Percentiles rank a stretch among this genome's conserved stretches.
Conservation (phyloP, 2,797 vertebrate genomes). For the Megalops cyprinoides region DNA sequence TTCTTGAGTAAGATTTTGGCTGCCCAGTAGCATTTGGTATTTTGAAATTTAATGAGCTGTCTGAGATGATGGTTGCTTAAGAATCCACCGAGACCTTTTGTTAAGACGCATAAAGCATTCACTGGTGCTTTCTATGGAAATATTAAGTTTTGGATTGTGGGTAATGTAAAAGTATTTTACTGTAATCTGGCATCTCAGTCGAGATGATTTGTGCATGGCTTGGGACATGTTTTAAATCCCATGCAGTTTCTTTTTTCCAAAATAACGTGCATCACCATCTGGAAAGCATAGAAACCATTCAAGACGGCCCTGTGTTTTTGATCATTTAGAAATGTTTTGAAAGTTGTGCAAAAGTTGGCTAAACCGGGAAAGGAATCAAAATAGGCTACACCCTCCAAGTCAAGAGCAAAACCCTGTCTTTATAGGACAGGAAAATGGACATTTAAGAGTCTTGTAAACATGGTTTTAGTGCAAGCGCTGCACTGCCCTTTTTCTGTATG, state of each 20-base stretch:
- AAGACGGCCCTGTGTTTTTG: conserved; percentile 30
- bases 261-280: conserved; percentile 58
- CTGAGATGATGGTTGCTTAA: not conserved
- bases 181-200: conserved; percentile 5
- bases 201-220: conserved; percentile 38
- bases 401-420: conserved; percentile 5
- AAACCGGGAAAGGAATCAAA: conserved; percentile 5
- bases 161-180: not conserved
- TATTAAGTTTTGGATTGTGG: not conserved
- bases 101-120: not conserved
- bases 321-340: conserved; percentile 24
- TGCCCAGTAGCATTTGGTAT: conserved; percentile 17
- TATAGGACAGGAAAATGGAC: not conserved
- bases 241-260: conserved; percentile 41
- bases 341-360: conserved; percentile 18
- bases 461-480: not conserved
- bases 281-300: conserved; percentile 51
- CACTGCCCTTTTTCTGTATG: not conserved
- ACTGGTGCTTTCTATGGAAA: not conserved
- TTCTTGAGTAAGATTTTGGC: conserved; percentile 7
- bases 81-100: not conserved
- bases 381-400: conserved; percentile 33
- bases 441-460: conserved; percentile 1
- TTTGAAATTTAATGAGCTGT: conserved; percentile 19
- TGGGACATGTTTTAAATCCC: conserved; percentile 24